Percentiles rank a stretch among this genome's conserved stretches.
phyloP scores from a whole-genome alignment of 1,140 invertebrate genomes.

The Leguminivora glycinivorella region DNA sequence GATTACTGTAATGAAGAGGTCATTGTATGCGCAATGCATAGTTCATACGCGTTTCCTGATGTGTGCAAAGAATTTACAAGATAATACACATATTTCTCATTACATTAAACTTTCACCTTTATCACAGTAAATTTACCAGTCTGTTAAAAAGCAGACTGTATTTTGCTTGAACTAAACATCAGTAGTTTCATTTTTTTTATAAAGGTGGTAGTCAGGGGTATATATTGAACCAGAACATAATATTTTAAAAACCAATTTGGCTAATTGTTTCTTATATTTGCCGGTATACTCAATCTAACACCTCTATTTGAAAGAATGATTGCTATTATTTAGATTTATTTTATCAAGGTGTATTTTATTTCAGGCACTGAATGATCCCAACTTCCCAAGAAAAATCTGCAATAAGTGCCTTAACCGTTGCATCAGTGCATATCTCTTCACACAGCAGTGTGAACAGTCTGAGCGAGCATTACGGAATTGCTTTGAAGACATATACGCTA shows the following conservation, averaged over 20 bases:
- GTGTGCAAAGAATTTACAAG: not conserved
- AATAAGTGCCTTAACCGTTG: slow-evolving; percentile 55
- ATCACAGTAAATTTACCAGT: too few species aligned
- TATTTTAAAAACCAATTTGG: too few species aligned
- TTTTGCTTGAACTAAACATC: too few species aligned
- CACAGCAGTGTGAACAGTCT: slow-evolving; percentile 64
- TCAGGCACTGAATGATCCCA: slow-evolving; percentile 54
- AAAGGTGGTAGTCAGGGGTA: too few species aligned
- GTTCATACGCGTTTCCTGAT: not conserved
- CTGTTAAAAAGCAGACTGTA: too few species aligned
- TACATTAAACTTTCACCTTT: too few species aligned
- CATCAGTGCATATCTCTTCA: slow-evolving; percentile 59
- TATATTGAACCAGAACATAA: too few species aligned
- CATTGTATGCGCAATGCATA: not conserved
- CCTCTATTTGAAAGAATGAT: too few species aligned
- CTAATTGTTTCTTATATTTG: too few species aligned
- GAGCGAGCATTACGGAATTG: slow-evolving; percentile 64
- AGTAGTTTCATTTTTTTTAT: too few species aligned
- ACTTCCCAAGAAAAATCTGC: slow-evolving; percentile 67
- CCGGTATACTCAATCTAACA: too few species aligned
- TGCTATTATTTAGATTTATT: not conserved
- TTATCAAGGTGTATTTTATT: slow-evolving; percentile 37
- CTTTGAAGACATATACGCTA: slow-evolving; percentile 65
- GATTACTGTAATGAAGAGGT: not conserved
- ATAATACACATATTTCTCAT: too few species aligned